These are phyloP conservation scores for Herminia tarsipennalis DNA, from an alignment of 2,888 invertebrate species.

Conservation along the genomic window DNA sequence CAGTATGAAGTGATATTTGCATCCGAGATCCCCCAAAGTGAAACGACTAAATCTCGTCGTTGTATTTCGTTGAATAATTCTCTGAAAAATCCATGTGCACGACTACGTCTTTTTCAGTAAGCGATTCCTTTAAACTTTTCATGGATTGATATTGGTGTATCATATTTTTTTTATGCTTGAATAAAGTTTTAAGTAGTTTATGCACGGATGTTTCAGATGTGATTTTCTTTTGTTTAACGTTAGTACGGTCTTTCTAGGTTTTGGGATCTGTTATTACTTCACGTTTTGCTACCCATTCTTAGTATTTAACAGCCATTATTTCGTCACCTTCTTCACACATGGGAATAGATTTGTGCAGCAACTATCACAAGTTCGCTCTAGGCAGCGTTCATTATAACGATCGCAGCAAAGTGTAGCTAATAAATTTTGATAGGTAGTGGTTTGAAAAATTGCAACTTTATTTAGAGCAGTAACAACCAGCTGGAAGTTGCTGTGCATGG, in stretches of 20 bases:
- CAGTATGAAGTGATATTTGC: neutral
- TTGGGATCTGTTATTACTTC: conserved; percentile 9
- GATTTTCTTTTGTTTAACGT: conserved; percentile 4
- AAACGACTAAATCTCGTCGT: neutral
- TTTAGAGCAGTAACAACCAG: conserved; percentile 29
- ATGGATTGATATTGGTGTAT: conserved; percentile 9
- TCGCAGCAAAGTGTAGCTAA: conserved; percentile 31
- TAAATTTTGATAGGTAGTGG: conserved; percentile 33
- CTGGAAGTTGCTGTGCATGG: conserved; percentile 33
- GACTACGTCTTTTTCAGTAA: conserved; percentile 17
- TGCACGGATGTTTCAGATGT: neutral
- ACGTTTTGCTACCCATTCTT: conserved; percentile 6
- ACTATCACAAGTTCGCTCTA: conserved; percentile 30
- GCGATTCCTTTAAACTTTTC: conserved; percentile 11
- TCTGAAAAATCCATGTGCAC: conserved; percentile 19
- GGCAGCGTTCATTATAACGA: conserved; percentile 30
- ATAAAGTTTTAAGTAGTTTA: neutral
- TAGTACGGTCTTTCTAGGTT: conserved; percentile 10
- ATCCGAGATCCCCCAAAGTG: conserved; percentile 1
- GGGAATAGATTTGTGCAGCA: conserved; percentile 25
- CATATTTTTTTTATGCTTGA: conserved; percentile 8
- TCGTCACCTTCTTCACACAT: conserved; percentile 16
- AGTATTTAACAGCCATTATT: neutral
- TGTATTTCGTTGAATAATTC: neutral
- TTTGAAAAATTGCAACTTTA: conserved; percentile 29